Base-by-base conservation (phyloP, 2,888 invertebrate species). In the Adineta ricciae region DNA sequence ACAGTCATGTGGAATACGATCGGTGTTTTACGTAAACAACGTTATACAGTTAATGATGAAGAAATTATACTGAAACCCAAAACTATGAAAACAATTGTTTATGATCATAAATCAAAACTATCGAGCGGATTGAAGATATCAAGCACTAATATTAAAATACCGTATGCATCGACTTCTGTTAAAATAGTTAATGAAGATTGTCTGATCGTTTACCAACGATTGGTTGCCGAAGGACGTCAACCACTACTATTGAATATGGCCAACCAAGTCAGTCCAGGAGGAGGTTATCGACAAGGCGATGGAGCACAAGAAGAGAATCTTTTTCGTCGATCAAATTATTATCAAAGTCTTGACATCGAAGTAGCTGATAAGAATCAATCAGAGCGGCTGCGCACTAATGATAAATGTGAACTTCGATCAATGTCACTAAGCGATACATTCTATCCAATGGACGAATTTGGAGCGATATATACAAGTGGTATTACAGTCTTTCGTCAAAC, bases 121-220 rank as follows among this genome's bases (percentile, higher is more conserved):
- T 27, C 64, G 32, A 4, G 32, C 3, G 64, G 64, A 8, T 32
- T 32, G 32, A 64, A 64, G 32, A 64, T 16, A 27, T 64, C 64
- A 32, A 11, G 27, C 32, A 64, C 0, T 27, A 64, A 64, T 64
- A 27, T 64, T 11, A 64, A 64, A 64, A 64, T 27, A n/a, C 64
- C 64, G 32, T 64, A 64, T n/a, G 64, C 64, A 64, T 64, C 64
- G 64, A 64, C 64, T 32, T 64, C 64, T 64, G 64, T 64, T 16
- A 64, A 64, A 64, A 32, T 64, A 64, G 64, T 64, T 64, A 64
- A 64, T 27, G 64, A 64, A 64, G 64, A 64, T 64, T 64, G 64
- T n/a, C 64, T 64, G 27, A 64, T 32, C 32, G 16, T 64, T 32
- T 64, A 64, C 32, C 64, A 64, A 11, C 27, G 16, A 64, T 64